Base-by-base conservation (phyloP, 2,113 vertebrate genomes). In the Cyprinodon tularosa region DNA sequence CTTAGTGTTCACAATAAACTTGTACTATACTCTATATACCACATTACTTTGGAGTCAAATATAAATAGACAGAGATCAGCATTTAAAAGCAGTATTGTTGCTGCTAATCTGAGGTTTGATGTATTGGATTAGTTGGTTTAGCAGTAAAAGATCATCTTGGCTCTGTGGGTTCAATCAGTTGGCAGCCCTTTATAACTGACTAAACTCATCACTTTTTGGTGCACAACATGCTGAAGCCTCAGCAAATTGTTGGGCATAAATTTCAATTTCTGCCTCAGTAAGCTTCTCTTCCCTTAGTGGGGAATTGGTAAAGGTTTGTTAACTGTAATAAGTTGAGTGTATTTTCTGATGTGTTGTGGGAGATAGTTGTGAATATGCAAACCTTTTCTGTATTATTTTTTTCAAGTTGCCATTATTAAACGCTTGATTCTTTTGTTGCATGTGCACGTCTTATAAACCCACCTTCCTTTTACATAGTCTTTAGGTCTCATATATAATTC, bases 401-500 rank as follows among this genome's bases (percentile, higher is more conserved):
- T 9, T 44, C 3, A n/a, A 20, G 66, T 50, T 2, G 17, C 22
- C 17, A 17, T 53, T 57, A n/a, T 20, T 20, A 57, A 70, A 40
- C 37, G 62, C 20, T 60, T 40, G 17, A 12, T 39, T 39, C 37
- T 48, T 12, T 36, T 45, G 44, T 5, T 4, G 57, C 14, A 14
- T 20, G 6, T 36, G 29, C 1, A 10, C 12, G 44, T 53, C 61
- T 63, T 12, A 38, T 12, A 0, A 62, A 29, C 42, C 74, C 57
- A 40, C 11, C 40, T 75, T 74, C 29, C 29, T 57, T 12, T 40
- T 12, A 17, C 38, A n/a, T 38, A 36, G 29, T 77, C 53, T 73
- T 80, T 82, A 39, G 60, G 15, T 66, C 53, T 83, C 47, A 65
- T 40, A 22, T 77, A 48, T 84, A 63, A 64, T 40, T 68, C 66